These are phyloP conservation scores for Sebastes nivosus DNA, from an alignment of 2,797 vertebrate genomes.

Conservation along the genomic window DNA sequence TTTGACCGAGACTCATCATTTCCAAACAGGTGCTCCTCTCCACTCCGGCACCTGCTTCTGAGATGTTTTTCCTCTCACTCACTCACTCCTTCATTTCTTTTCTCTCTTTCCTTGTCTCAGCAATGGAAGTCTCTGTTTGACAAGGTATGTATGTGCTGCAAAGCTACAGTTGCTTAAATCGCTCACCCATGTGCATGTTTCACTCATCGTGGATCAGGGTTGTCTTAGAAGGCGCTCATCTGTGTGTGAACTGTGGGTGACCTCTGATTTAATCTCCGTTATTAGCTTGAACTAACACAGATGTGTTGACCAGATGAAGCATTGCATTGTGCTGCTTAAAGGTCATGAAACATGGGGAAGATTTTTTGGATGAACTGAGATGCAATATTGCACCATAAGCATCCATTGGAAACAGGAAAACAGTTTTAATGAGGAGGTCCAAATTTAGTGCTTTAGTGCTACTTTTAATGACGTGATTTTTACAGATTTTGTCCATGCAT, in stretches of 20 bases:
- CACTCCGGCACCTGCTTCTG: constrained; percentile 26
- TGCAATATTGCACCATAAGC: not conserved
- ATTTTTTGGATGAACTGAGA: constrained; percentile 1
- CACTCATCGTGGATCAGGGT: constrained; percentile 35
- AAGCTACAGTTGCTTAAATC: not conserved
- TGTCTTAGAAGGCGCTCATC: constrained; percentile 5
- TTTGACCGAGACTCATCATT: constrained; percentile 9
- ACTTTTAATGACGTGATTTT: not conserved
- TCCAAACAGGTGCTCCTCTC: constrained; percentile 52
- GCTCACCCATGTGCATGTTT: constrained; percentile 37
- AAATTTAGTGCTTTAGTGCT: not conserved
- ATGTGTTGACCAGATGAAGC: constrained; percentile 18
- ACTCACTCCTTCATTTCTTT: constrained; percentile 39
- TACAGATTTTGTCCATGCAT: not conserved
- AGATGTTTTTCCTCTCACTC: constrained; percentile 11
- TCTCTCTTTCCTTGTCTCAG: constrained; percentile 75
- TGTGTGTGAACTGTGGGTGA: constrained; percentile 26
- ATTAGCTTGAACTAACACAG: not conserved
- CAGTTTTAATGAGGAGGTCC: not conserved
- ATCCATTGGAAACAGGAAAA: not conserved
- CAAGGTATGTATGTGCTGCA: constrained; percentile 92
- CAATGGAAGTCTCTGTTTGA: constrained; percentile 97
- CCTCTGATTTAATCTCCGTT: constrained; percentile 12
- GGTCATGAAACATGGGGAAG: constrained; percentile 35
- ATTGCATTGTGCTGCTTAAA: constrained; percentile 1